A percentile compares a stretch with the other conserved stretches of the same genome.
Evolutionary conservation across 92 coral and sea anemone genomes (phyloP).

Genomic region (Nematostella vectensis): DNA sequence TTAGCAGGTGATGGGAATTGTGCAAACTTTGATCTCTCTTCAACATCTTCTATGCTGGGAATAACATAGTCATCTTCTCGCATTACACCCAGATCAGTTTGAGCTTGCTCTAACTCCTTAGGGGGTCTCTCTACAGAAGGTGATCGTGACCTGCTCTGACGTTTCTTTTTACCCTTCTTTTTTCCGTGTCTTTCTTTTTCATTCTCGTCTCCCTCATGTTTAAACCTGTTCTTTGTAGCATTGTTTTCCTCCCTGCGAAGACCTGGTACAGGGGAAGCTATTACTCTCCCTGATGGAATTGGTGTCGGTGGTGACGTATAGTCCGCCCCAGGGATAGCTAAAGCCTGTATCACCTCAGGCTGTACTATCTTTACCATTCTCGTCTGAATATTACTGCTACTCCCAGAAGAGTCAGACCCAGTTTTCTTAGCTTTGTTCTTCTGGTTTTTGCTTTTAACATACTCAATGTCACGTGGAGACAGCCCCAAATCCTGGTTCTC

Average conservation of each 20-base stretch:
- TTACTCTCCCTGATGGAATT: conserved; percentile 70
- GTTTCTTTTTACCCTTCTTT: conserved; percentile 33
- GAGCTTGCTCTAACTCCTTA: conserved; percentile 7
- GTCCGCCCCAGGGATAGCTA: conserved; percentile 43
- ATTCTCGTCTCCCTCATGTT: not conserved
- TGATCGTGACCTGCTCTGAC: conserved; percentile 45
- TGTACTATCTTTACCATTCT: conserved; percentile 68
- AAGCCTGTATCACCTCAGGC: conserved; percentile 52
- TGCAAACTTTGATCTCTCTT: conserved; percentile 71
- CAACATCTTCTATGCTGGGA: conserved; percentile 42
- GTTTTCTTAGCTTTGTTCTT: conserved; percentile 34
- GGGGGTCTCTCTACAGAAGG: conserved; percentile 37
- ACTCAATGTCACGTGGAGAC: conserved; percentile 24
- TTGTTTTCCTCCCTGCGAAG: conserved; percentile 11
- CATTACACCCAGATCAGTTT: not conserved
- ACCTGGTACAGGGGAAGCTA: conserved; percentile 58
- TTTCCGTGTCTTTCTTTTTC: conserved; percentile 5
- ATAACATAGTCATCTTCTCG: conserved; percentile 22
- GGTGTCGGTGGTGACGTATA: conserved; percentile 66
- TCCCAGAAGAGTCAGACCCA: conserved; percentile 43
- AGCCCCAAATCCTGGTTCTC: conserved; percentile 12
- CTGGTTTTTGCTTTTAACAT: conserved; percentile 22
- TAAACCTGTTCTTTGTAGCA: not conserved
- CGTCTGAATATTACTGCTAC: conserved; percentile 9
- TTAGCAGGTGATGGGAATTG: conserved; percentile 79